Conservation (phyloP, 2,888 invertebrate genomes). For the Podotricha telesiphe region DNA sequence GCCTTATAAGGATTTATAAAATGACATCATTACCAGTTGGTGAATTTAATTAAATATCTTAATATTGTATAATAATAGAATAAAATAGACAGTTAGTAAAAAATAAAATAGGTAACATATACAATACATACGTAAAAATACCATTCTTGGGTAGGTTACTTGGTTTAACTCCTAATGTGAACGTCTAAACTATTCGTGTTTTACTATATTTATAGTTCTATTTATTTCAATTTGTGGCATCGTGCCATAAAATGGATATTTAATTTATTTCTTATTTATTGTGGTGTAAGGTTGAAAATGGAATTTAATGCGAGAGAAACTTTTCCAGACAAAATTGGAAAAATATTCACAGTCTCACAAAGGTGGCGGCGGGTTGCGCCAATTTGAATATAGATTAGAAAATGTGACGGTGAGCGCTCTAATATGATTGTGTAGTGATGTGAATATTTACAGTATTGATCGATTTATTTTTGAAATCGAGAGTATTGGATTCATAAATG, state of each 20-base stretch:
- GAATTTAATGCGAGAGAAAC: slow-evolving; percentile 35
- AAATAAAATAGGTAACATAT: neutral
- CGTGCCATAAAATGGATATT: slow-evolving; percentile 3
- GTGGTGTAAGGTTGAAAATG: slow-evolving; percentile 38
- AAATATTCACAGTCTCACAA: slow-evolving; percentile 78
- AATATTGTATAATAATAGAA: neutral
- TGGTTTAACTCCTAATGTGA: neutral
- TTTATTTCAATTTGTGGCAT: slow-evolving; percentile 25
- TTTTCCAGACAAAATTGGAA: slow-evolving; percentile 76
- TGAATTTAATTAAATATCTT: neutral
- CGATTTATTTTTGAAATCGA: slow-evolving; percentile 1
- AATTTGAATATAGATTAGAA: slow-evolving; percentile 83
- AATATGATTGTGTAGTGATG: slow-evolving; percentile 71
- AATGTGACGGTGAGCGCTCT: slow-evolving; percentile 77
- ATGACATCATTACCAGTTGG: neutral
- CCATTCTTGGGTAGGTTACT: neutral
- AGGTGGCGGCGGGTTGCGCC: slow-evolving; percentile 69
- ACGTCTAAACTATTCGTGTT: slow-evolving; percentile 7
- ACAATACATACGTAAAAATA: neutral
- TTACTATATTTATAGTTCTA: slow-evolving; percentile 26
- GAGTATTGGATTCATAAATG: neutral
- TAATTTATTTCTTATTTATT: slow-evolving; percentile 14
- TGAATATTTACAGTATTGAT: slow-evolving; percentile 11
- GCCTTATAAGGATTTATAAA: neutral
- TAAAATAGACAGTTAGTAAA: neutral